A percentile compares a stretch with the other conserved stretches of the same genome.
Conservation (phyloP, 2,113 vertebrate genomes). For the Alethe diademata region DNA sequence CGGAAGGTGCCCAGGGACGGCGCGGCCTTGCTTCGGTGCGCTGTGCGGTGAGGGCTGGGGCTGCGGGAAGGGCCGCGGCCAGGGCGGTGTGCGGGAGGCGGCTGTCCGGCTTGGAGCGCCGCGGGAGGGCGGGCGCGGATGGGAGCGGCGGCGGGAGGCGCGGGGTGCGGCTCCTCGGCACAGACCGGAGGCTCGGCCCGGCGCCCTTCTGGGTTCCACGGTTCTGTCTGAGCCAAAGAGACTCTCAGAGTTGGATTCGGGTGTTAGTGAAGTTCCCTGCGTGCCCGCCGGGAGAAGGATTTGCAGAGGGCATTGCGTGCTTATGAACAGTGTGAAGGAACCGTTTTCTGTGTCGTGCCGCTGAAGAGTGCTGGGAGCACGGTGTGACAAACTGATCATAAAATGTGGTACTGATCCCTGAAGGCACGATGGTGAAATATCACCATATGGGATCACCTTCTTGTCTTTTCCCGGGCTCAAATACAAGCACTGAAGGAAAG, state of each 20-base stretch:
- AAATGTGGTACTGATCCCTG: background rate
- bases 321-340: fast-evolving
- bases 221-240: background rate
- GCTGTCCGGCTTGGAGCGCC: background rate
- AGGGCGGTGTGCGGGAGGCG: background rate
- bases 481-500: background rate
- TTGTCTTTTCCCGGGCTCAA: too few relatives aligned
- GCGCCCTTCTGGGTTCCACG: fast-evolving
- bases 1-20: fast-evolving
- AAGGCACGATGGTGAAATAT: background rate
- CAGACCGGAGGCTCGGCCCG: background rate
- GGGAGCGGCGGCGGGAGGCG: background rate
- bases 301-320: background rate
- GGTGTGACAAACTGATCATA: background rate
- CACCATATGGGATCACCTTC: background rate
- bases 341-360: background rate
- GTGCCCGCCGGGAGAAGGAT: too few relatives aligned
- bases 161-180: background rate
- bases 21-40: background rate
- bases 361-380: background rate
- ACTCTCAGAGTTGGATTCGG: fast-evolving
- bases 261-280: background rate
- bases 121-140: background rate
- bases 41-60: background rate
- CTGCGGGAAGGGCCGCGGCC: background rate